Conservation (phyloP, 2,113 vertebrate species). For the Neomonachus schauinslandi region DNA sequence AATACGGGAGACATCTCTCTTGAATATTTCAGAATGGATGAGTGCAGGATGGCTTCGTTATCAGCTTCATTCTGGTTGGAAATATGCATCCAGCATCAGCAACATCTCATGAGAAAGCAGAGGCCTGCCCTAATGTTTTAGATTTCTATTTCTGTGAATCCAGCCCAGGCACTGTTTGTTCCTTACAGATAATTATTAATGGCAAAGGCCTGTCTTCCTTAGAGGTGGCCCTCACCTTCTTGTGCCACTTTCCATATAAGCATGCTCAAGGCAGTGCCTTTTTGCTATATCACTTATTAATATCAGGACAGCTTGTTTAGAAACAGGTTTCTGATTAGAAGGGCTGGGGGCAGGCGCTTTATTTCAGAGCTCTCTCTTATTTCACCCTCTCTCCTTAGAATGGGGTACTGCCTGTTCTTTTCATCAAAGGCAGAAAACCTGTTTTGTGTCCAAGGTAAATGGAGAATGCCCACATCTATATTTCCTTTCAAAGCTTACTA, state of each 20-base stretch:
- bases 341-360: no score
- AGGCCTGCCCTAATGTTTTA: neutral
- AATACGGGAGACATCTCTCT: slow-evolving; percentile 20
- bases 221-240: neutral
- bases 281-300: neutral
- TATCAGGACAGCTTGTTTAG: slow-evolving; percentile 46
- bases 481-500: slow-evolving; percentile 19
- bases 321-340: slow-evolving; percentile 54
- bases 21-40: slow-evolving; percentile 35
- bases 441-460: slow-evolving; percentile 46
- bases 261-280: slow-evolving; percentile 18
- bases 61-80: neutral
- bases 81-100: slow-evolving; percentile 13
- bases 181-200: neutral
- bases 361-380: slow-evolving; percentile 23
- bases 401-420: slow-evolving; percentile 9
- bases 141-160: neutral
- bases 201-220: neutral
- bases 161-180: neutral
- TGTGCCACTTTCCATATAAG: neutral
- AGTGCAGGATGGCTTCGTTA: neutral
- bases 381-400: slow-evolving; percentile 27
- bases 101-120: neutral
- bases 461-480: neutral
- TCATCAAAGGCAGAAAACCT: slow-evolving; percentile 52